Evolutionary conservation across 2,797 vertebrate genomes (phyloP).

Genomic region (Novumbra hubbsi): DNA sequence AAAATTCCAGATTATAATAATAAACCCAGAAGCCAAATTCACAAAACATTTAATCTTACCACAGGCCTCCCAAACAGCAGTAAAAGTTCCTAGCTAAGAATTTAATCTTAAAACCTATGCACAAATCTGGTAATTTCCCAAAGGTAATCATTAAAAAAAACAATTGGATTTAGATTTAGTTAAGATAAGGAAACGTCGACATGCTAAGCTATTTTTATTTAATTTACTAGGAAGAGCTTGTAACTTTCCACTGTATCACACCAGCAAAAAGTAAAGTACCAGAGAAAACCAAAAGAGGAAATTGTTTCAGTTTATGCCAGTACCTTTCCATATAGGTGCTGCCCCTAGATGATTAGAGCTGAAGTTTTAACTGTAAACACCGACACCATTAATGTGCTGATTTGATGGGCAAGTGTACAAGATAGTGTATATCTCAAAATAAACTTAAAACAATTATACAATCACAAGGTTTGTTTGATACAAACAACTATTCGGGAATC

Average conservation of each 20-base stretch:
- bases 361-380: background rate
- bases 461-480: background rate
- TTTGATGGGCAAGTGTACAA: background rate
- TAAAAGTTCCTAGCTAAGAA: too few species aligned
- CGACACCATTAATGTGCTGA: background rate
- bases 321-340: background rate
- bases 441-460: background rate
- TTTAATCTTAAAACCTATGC: too few species aligned
- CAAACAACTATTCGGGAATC: background rate
- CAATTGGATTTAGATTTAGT: background rate
- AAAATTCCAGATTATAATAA: slow-evolving; percentile 4
- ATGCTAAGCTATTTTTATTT: background rate
- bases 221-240: background rate
- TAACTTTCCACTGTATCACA: background rate
- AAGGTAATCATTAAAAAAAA: background rate
- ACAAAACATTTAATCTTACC: too few species aligned
- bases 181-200: background rate
- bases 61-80: too few species aligned
- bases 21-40: background rate
- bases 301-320: background rate
- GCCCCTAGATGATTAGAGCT: background rate
- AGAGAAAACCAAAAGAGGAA: background rate
- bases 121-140: background rate
- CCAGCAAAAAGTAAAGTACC: background rate
- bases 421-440: background rate